phyloP scores from a whole-genome alignment of 2,797 vertebrate genomes.

The Trichosurus vulpecula region DNA sequence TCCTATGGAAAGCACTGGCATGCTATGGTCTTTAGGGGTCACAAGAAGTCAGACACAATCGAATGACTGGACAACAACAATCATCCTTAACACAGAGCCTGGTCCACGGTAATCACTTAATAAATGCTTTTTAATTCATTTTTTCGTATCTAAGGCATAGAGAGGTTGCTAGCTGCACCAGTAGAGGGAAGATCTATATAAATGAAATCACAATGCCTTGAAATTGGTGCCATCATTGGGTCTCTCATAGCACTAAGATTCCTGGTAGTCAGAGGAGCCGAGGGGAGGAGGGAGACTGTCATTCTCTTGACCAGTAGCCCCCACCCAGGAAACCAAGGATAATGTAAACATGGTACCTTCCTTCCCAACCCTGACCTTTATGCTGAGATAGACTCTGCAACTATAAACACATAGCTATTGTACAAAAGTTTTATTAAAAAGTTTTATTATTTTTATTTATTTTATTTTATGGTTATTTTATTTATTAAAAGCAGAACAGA shows the following conservation, averaged over 20 bases:
- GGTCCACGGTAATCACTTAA: not conserved
- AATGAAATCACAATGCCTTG: not conserved
- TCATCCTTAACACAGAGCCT: too few relatives aligned
- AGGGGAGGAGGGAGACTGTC: not conserved
- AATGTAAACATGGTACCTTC: not conserved
- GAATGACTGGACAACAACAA: not conserved
- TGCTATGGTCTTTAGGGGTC: rapidly evolving
- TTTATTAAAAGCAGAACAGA: not conserved
- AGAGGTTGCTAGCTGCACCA: not conserved
- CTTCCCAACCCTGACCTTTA: not conserved
- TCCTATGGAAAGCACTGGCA: not conserved
- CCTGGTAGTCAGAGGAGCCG: not conserved
- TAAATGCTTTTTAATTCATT: not conserved
- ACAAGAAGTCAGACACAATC: not conserved
- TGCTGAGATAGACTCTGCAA: not conserved
- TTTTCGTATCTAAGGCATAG: not conserved
- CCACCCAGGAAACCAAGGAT: not conserved
- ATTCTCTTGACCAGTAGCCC: not conserved
- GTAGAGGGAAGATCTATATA: not conserved
- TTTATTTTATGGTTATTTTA: too few relatives aligned
- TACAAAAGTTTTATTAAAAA: not conserved
- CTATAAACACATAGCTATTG: not conserved
- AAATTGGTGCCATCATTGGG: not conserved
- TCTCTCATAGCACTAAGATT: not conserved
- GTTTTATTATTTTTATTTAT: too few relatives aligned